Evolutionary conservation across 2,113 vertebrate species (phyloP).

Genomic region (Zingel zingel): DNA sequence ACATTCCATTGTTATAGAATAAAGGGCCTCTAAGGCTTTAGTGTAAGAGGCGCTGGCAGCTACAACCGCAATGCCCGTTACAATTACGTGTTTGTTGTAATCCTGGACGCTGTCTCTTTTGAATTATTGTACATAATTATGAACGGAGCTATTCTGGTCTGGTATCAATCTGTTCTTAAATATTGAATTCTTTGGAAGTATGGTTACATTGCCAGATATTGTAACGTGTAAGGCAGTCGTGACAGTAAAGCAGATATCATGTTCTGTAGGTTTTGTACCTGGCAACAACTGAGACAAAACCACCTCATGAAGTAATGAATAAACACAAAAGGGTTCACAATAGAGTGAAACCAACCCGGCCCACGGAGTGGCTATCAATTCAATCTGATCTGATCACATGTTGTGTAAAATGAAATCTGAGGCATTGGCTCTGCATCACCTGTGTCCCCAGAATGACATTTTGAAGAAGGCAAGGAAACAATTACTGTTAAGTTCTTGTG

Average conservation of each 20-base stretch:
- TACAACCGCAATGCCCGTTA: slow-evolving; percentile 15
- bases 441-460: neutral
- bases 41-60: neutral
- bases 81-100: slow-evolving; percentile 23
- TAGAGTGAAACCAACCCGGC: slow-evolving; percentile 44
- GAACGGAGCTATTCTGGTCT: neutral
- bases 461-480: neutral
- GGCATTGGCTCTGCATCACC: slow-evolving; percentile 18
- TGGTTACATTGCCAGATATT: neutral
- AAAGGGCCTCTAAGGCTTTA: slow-evolving; percentile 35
- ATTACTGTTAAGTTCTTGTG: neutral
- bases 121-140: neutral
- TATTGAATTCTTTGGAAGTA: neutral
- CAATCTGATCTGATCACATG: slow-evolving; percentile 4
- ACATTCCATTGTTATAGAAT: slow-evolving; percentile 36
- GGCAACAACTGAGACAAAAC: slow-evolving; percentile 18
- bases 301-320: slow-evolving; percentile 26
- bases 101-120: neutral
- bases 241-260: slow-evolving; percentile 7
- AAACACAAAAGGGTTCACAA: slow-evolving; percentile 43
- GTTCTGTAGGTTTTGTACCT: slow-evolving; percentile 38
- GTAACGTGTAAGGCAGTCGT: neutral
- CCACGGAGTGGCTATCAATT: slow-evolving; percentile 1
- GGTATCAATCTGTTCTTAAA: neutral
- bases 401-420: slow-evolving; percentile 50